phyloP scores from a whole-genome alignment of 2,113 vertebrate species.

The Varanus komodoensis region DNA sequence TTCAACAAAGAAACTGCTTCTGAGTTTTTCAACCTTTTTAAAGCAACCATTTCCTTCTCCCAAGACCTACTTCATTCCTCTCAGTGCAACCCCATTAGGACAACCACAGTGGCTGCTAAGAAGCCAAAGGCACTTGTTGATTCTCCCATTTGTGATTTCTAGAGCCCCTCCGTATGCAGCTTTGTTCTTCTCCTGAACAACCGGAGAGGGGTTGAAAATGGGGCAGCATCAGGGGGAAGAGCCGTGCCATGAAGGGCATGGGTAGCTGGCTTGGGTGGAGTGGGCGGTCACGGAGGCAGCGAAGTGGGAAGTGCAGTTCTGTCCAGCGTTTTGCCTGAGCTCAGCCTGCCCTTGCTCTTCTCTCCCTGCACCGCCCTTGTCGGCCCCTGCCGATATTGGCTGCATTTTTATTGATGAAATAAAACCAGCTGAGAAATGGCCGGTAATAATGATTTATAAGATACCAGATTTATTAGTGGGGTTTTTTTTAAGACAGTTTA shows the following conservation, averaged over 20 bases:
- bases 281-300: not conserved
- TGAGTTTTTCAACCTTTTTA: too few relatives aligned
- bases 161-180: too few relatives aligned
- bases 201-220: too few relatives aligned
- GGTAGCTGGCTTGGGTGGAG: not conserved
- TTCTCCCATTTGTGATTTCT: too few relatives aligned
- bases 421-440: slow-evolving; percentile 33
- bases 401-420: not conserved
- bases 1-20: too few relatives aligned
- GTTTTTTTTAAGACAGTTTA: slow-evolving; percentile 46
- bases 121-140: not conserved
- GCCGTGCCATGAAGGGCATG: not conserved
- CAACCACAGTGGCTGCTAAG: too few relatives aligned
- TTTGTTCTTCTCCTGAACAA: too few relatives aligned
- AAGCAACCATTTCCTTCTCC: too few relatives aligned
- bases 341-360: not conserved
- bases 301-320: not conserved
- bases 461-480: not conserved
- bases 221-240: too few relatives aligned
- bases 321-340: not conserved
- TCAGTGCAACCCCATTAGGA: too few relatives aligned
- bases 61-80: too few relatives aligned
- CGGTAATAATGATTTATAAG: not conserved
- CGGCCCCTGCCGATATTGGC: not conserved
- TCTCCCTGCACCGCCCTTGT: not conserved